Conservation (phyloP, 2,797 vertebrate genomes). For the Dicrostonyx torquatus region DNA sequence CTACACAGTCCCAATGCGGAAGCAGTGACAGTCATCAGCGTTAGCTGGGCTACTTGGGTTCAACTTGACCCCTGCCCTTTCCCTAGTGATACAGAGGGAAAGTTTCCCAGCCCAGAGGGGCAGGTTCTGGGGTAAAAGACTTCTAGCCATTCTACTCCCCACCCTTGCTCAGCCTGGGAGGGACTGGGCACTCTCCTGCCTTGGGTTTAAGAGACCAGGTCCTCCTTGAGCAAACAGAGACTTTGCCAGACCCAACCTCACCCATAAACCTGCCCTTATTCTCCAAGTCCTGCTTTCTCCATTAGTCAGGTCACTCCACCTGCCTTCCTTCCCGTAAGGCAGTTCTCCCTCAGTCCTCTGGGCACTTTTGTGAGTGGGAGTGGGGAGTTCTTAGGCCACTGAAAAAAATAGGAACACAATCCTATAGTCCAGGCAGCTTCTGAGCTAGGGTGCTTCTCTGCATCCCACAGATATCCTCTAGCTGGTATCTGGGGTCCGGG, state of each 20-base stretch:
- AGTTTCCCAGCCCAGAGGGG: neutral
- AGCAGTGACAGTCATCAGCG: neutral
- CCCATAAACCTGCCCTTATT: neutral
- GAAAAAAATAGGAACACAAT: neutral
- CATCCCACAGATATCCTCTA: neutral
- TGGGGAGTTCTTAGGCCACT: neutral
- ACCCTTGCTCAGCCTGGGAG: neutral
- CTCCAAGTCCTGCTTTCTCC: neutral
- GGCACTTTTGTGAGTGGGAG: neutral
- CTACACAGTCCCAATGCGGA: neutral
- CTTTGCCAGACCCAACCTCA: conserved; percentile 49
- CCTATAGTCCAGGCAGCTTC: neutral
- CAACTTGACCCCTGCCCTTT: neutral
- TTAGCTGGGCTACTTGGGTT: neutral
- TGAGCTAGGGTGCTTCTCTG: neutral
- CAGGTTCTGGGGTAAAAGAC: neutral
- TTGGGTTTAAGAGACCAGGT: conserved; percentile 2
- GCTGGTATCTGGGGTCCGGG: neutral
- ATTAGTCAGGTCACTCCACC: neutral
- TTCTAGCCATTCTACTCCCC: neutral
- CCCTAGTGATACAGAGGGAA: neutral
- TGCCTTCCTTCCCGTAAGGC: neutral
- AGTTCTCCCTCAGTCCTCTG: neutral
- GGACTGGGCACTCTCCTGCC: conserved; percentile 27
- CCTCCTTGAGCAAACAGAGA: conserved; percentile 74